Conservation (phyloP, 2,888 invertebrate species). For the Cyclophora albipunctata region DNA sequence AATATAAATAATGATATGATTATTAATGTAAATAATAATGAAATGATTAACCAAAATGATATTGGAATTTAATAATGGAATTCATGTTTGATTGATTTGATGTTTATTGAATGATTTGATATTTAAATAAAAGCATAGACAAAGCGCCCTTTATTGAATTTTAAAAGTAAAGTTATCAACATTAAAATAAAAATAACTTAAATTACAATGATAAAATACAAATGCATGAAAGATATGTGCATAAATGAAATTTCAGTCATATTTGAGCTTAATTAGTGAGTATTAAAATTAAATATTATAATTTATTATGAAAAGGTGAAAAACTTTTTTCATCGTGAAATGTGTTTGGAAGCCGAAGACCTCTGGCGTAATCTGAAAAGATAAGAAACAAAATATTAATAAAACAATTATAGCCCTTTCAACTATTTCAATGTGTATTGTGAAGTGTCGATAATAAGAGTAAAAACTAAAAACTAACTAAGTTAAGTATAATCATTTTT, state of each 20-base stretch:
- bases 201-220: slow-evolving; percentile 41
- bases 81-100: no score
- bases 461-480: background rate
- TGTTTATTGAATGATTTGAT: no score
- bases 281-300: slow-evolving; percentile 41
- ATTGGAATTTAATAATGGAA: no score
- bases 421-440: no score
- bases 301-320: slow-evolving; percentile 15
- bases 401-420: background rate
- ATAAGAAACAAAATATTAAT: slow-evolving; percentile 22
- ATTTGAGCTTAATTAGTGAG: slow-evolving; percentile 56
- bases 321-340: slow-evolving; percentile 20
- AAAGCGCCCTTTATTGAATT: no score
- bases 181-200: slow-evolving; percentile 42
- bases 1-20: no score
- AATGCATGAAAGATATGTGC: slow-evolving; percentile 62
- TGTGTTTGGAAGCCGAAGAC: slow-evolving; percentile 41
- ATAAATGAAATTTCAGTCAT: slow-evolving; percentile 54
- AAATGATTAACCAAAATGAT: no score
- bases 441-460: background rate
- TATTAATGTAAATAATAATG: no score
- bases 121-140: no score
- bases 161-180: no score
- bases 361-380: slow-evolving; percentile 47
- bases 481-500: no score